phyloP scores from a whole-genome alignment of 1,140 invertebrate species.

The Mya arenaria region DNA sequence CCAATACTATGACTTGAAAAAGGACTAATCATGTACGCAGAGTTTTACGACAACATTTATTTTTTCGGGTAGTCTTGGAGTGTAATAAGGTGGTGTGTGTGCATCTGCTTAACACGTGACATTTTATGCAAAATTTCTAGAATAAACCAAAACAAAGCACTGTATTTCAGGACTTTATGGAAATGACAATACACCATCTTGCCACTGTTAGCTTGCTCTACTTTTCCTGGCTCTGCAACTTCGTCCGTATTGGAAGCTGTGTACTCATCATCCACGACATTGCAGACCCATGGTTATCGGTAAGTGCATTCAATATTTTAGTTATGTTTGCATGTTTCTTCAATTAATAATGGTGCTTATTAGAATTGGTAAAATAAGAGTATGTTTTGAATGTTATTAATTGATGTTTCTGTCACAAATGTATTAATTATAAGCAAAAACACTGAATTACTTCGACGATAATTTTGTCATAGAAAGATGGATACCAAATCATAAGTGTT shows the following conservation, averaged over 20 bases:
- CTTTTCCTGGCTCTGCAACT: conserved; percentile 97
- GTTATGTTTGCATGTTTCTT: not conserved
- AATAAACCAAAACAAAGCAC: not conserved
- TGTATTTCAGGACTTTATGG: conserved; percentile 93
- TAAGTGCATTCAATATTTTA: conserved; percentile 79
- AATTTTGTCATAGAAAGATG: not conserved
- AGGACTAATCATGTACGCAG: too few relatives aligned
- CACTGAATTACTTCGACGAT: not conserved
- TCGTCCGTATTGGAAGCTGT: conserved; percentile 94
- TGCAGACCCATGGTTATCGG: conserved; percentile 96
- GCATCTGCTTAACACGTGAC: too few relatives aligned
- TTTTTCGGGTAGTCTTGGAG: too few relatives aligned
- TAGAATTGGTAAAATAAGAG: not conserved
- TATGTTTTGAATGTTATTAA: not conserved
- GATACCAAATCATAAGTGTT: not conserved
- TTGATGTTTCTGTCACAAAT: not conserved
- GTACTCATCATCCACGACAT: conserved; percentile 96
- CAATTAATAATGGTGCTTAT: not conserved
- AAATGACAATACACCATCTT: conserved; percentile 98
- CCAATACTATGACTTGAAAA: too few relatives aligned
- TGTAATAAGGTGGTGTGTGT: too few relatives aligned
- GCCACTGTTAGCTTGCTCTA: conserved; percentile 94
- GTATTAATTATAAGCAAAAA: not conserved
- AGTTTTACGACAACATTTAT: too few relatives aligned
- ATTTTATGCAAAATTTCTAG: too few relatives aligned